Percentiles rank a stretch among this genome's conserved stretches.
phyloP scores from a whole-genome alignment of 1,140 invertebrate species.

The Papilio machaon region DNA sequence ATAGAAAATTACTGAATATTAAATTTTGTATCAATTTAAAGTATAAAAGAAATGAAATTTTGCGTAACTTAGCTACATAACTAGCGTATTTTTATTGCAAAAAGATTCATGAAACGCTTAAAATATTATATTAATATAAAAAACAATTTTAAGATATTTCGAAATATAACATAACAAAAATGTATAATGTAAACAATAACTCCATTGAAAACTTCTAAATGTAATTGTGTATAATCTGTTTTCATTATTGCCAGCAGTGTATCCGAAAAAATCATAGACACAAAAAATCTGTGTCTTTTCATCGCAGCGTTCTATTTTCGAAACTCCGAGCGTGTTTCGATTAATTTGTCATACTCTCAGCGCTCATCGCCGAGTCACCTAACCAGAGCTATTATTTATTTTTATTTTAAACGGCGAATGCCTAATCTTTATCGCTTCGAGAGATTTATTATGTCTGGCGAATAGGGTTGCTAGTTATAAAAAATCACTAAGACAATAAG shows the following conservation, averaged over 20 bases:
- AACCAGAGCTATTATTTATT: slow-evolving; percentile 50
- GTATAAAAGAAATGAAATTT: too few species aligned
- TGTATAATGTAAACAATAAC: neutral
- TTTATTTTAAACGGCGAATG: slow-evolving; percentile 50
- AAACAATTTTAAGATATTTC: too few species aligned
- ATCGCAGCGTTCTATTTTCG: slow-evolving; percentile 56
- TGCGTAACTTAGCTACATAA: too few species aligned
- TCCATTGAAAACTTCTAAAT: neutral
- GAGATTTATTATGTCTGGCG: slow-evolving; percentile 52
- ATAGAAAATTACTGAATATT: too few species aligned
- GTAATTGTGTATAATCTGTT: neutral
- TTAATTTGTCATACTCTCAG: slow-evolving; percentile 62
- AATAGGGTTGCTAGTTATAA: slow-evolving; percentile 35
- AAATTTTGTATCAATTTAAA: too few species aligned
- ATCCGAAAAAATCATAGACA: slow-evolving; percentile 16
- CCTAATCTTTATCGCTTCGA: slow-evolving; percentile 50
- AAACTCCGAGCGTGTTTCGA: slow-evolving; percentile 55
- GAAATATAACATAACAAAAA: too few species aligned
- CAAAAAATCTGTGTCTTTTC: slow-evolving; percentile 30
- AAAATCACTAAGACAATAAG: neutral
- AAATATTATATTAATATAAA: too few species aligned
- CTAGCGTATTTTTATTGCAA: too few species aligned
- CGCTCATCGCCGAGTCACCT: slow-evolving; percentile 42
- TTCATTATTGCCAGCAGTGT: neutral
- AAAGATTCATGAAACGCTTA: too few species aligned